Percentiles rank a stretch among this genome's conserved stretches.
phyloP scores from a whole-genome alignment of 2,113 vertebrate species.

The Puma concolor region DNA sequence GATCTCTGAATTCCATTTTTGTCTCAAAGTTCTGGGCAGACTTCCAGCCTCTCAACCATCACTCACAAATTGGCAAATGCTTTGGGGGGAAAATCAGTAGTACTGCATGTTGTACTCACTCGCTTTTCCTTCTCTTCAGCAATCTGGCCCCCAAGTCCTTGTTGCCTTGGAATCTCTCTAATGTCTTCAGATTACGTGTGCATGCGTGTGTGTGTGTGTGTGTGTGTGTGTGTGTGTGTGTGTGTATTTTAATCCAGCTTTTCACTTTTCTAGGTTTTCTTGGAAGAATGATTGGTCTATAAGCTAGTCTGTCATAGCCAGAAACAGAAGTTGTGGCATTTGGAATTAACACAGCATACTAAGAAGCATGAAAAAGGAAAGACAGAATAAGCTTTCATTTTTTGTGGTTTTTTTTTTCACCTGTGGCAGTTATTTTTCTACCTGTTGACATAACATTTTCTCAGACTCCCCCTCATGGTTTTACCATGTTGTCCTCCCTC shows the following conservation, averaged over 20 bases:
- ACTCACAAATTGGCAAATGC: background rate
- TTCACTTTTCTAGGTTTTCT: background rate
- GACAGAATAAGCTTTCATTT: background rate
- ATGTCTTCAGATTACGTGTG: background rate
- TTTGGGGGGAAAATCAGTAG: background rate
- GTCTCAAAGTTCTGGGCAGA: background rate
- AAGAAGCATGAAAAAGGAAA: background rate
- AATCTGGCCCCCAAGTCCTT: background rate
- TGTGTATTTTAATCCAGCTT: background rate
- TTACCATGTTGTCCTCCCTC: background rate
- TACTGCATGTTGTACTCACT: background rate
- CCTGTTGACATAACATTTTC: background rate
- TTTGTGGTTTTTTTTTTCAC: background rate
- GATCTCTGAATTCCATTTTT: constrained; percentile 6
- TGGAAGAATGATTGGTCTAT: background rate
- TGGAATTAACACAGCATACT: background rate
- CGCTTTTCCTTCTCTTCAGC: background rate
- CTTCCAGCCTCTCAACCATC: background rate
- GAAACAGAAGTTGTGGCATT: background rate
- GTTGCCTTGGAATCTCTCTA: background rate
- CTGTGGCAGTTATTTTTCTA: background rate
- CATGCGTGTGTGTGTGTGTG: fast-evolving
- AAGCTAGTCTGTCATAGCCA: background rate
- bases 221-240: fast-evolving
- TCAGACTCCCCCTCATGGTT: background rate